Conservation (phyloP, 2,797 vertebrate genomes). For the Melanotaenia boesemani region DNA sequence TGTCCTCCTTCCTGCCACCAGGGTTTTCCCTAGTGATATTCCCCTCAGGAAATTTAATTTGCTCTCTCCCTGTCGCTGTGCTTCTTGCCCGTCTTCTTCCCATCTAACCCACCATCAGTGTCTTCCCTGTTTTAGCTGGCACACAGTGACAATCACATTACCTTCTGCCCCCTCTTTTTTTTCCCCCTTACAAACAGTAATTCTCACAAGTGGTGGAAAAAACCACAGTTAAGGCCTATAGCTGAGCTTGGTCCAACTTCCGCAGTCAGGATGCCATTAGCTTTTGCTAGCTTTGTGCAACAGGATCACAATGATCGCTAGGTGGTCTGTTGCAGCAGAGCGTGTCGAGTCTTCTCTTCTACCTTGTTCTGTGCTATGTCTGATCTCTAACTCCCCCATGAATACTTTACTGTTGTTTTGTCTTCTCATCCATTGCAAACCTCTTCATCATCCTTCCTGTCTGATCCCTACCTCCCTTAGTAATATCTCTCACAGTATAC, state of each 20-base stretch:
- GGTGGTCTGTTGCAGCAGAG: slow-evolving; percentile 5
- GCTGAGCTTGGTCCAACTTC: slow-evolving; percentile 25
- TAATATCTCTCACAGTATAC: slow-evolving; percentile 60
- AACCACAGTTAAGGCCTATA: not conserved
- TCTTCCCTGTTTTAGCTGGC: slow-evolving; percentile 36
- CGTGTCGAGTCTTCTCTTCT: not conserved
- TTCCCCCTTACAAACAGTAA: slow-evolving; percentile 40
- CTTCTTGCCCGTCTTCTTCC: slow-evolving; percentile 5
- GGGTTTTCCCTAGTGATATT: slow-evolving; percentile 48
- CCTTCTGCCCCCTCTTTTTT: slow-evolving; percentile 12
- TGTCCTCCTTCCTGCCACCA: slow-evolving; percentile 59
- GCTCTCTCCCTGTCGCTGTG: slow-evolving; percentile 37
- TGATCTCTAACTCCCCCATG: slow-evolving; percentile 20
- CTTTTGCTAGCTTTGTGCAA: slow-evolving; percentile 20
- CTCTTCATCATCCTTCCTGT: slow-evolving; percentile 53
- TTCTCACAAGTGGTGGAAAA: slow-evolving; percentile 17
- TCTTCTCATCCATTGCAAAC: slow-evolving; percentile 22
- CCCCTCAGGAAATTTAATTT: slow-evolving; percentile 67
- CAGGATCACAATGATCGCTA: slow-evolving; percentile 14
- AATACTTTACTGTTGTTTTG: slow-evolving; percentile 25
- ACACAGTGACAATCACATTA: slow-evolving; percentile 32
- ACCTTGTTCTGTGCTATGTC: slow-evolving; percentile 3
- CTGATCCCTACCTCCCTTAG: slow-evolving; percentile 53
- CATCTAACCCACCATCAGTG: slow-evolving; percentile 32
- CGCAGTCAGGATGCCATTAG: slow-evolving; percentile 18